Percentiles rank a stretch among this genome's conserved stretches.
These are phyloP conservation scores for Copidosoma floridanum DNA, from an alignment of 1,140 invertebrate species.

Conservation along the genomic window DNA sequence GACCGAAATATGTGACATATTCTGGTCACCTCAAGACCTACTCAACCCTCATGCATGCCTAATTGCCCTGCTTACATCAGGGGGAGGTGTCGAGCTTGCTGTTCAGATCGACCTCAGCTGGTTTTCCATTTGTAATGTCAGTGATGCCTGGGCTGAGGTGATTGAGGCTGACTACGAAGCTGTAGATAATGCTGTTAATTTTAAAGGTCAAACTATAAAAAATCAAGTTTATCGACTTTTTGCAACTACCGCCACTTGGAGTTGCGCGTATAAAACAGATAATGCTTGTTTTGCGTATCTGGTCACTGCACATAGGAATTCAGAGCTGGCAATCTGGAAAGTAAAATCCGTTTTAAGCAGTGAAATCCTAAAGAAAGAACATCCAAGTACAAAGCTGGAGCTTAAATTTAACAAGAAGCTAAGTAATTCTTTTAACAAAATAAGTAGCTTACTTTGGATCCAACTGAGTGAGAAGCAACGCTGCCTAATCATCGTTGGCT, in stretches of 20 bases:
- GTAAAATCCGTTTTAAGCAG: conserved; percentile 35
- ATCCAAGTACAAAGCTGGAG: conserved; percentile 27
- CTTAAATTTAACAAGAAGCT: conserved; percentile 30
- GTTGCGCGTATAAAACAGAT: conserved; percentile 30
- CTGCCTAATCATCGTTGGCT: conserved; percentile 45
- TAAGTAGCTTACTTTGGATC: conserved; percentile 42
- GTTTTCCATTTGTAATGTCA: conserved; percentile 43
- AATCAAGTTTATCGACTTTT: conserved; percentile 33
- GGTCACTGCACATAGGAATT: conserved; percentile 40
- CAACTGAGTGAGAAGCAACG: conserved; percentile 24
- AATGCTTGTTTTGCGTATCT: conserved; percentile 40
- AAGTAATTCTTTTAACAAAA: conserved; percentile 26
- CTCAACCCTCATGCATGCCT: conserved; percentile 41
- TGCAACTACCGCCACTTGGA: conserved; percentile 47
- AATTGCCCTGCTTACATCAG: conserved; percentile 42
- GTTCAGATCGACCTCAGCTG: conserved; percentile 42
- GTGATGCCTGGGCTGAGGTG: conserved; percentile 27
- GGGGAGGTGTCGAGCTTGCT: conserved; percentile 43
- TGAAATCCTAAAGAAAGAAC: conserved; percentile 22
- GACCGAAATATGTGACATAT: conserved; percentile 35
- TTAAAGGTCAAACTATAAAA: conserved; percentile 25
- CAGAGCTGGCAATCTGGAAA: conserved; percentile 46
- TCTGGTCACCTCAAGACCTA: conserved; percentile 48
- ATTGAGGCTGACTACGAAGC: conserved; percentile 31
- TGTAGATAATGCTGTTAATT: neutral